Conservation (phyloP, 1,140 invertebrate genomes). For the Danaus melanippus region DNA sequence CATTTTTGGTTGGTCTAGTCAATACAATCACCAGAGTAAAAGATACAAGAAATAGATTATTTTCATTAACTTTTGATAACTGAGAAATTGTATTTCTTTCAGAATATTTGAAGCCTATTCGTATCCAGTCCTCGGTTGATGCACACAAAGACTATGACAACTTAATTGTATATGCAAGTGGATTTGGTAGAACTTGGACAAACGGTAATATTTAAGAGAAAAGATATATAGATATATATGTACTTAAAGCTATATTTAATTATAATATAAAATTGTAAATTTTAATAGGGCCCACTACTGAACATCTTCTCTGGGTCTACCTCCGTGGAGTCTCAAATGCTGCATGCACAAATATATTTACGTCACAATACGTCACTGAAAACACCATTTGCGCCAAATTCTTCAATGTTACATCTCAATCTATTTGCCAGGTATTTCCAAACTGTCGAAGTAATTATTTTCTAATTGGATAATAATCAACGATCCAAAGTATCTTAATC, state of each 20-base stretch:
- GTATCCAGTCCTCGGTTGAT: slow-evolving; percentile 37
- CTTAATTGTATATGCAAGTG: slow-evolving; percentile 36
- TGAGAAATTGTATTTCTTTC: slow-evolving; percentile 2
- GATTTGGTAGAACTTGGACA: slow-evolving; percentile 50
- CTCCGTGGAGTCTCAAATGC: slow-evolving; percentile 33
- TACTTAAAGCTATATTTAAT: not conserved
- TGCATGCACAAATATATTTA: slow-evolving; percentile 27
- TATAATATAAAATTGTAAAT: not conserved
- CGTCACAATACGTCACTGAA: slow-evolving; percentile 26
- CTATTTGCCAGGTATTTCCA: slow-evolving; percentile 41
- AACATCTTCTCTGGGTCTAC: slow-evolving; percentile 47
- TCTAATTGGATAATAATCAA: too few relatives aligned
- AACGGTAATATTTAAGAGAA: slow-evolving; percentile 21
- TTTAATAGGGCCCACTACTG: slow-evolving; percentile 26
- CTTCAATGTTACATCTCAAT: slow-evolving; percentile 56
- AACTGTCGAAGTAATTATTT: too few relatives aligned
- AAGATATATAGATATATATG: not conserved
- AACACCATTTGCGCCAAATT: slow-evolving; percentile 44
- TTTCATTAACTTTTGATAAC: too few relatives aligned
- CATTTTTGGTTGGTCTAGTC: too few relatives aligned
- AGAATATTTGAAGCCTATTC: slow-evolving; percentile 40
- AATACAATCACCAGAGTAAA: too few relatives aligned
- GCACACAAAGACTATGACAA: slow-evolving; percentile 39
- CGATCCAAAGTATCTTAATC: too few relatives aligned
- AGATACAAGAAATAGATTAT: too few relatives aligned